phyloP scores from a whole-genome alignment of 2,888 invertebrate genomes.

The Drosophila bunnanda region DNA sequence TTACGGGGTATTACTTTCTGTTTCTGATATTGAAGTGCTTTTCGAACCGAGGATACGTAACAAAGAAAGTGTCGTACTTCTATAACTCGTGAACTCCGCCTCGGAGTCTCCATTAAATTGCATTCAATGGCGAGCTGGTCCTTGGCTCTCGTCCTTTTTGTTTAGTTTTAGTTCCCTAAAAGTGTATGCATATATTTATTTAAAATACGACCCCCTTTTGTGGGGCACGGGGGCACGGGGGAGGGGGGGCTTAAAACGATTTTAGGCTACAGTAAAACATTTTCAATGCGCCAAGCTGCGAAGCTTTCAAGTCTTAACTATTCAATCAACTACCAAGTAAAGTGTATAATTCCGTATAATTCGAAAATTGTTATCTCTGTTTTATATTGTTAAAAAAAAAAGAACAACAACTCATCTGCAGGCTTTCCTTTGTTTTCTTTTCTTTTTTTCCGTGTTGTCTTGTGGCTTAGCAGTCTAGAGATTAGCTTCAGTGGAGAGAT shows the following conservation, averaged over 20 bases:
- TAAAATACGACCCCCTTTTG: slow-evolving; percentile 17
- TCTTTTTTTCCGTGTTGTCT: slow-evolving; percentile 49
- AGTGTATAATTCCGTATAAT: slow-evolving; percentile 67
- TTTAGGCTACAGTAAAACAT: slow-evolving; percentile 80
- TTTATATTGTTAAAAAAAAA: slow-evolving; percentile 66
- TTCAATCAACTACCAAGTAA: slow-evolving; percentile 63
- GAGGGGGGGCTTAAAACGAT: slow-evolving; percentile 55
- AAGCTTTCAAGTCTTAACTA: slow-evolving; percentile 74
- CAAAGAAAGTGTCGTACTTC: slow-evolving; percentile 18
- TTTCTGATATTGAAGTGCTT: slow-evolving; percentile 36
- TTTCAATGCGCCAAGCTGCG: slow-evolving; percentile 66
- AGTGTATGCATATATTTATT: slow-evolving; percentile 38
- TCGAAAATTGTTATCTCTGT: slow-evolving; percentile 52
- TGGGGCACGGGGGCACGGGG: too few species aligned
- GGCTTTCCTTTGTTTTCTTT: slow-evolving; percentile 23
- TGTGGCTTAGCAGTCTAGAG: slow-evolving; percentile 78
- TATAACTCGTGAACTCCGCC: slow-evolving; percentile 6
- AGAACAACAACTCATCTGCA: slow-evolving; percentile 71
- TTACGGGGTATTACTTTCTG: slow-evolving; percentile 17
- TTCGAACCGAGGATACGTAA: slow-evolving; percentile 23
- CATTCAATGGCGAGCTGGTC: slow-evolving; percentile 19
- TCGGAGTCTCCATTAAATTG: slow-evolving; percentile 17
- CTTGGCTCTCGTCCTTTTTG: slow-evolving; percentile 18
- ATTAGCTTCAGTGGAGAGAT: slow-evolving; percentile 74
- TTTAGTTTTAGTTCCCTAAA: slow-evolving; percentile 34